These are phyloP conservation scores for Pachypsylla venusta DNA, from an alignment of 1,140 invertebrate species.

Conservation along the genomic window DNA sequence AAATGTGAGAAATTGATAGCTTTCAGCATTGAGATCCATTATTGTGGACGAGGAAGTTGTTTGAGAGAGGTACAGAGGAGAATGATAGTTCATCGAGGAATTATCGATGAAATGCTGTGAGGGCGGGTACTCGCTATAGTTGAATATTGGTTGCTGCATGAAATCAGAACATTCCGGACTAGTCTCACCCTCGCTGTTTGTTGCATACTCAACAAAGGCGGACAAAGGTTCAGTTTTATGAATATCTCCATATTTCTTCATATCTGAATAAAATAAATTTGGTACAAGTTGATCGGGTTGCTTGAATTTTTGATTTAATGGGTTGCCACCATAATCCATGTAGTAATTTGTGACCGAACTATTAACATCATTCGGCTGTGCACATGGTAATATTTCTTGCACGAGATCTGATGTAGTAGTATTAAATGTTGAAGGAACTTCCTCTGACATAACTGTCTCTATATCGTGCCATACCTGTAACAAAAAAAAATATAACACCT, in stretches of 20 bases:
- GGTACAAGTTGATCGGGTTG: background rate
- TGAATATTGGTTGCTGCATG: background rate
- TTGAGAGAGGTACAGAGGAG: background rate
- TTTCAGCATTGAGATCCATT: background rate
- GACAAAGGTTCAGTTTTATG: background rate
- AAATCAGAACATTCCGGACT: background rate
- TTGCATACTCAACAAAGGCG: slow-evolving; percentile 1
- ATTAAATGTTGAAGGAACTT: background rate
- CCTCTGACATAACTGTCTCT: background rate
- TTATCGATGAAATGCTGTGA: background rate
- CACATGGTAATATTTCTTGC: background rate
- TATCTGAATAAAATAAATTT: background rate
- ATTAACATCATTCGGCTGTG: background rate
- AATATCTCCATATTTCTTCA: slow-evolving; percentile 1
- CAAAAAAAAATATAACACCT: no score
- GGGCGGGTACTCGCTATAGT: background rate
- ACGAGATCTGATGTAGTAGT: background rate
- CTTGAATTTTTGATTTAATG: background rate
- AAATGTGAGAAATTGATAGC: background rate
- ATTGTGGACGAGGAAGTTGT: background rate
- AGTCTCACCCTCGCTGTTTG: background rate
- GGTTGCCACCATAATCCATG: background rate
- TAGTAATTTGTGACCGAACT: background rate
- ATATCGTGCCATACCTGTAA: background rate
- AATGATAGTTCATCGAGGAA: background rate